Conservation (phyloP, 2,888 invertebrate species). For the Cinara cedri region DNA sequence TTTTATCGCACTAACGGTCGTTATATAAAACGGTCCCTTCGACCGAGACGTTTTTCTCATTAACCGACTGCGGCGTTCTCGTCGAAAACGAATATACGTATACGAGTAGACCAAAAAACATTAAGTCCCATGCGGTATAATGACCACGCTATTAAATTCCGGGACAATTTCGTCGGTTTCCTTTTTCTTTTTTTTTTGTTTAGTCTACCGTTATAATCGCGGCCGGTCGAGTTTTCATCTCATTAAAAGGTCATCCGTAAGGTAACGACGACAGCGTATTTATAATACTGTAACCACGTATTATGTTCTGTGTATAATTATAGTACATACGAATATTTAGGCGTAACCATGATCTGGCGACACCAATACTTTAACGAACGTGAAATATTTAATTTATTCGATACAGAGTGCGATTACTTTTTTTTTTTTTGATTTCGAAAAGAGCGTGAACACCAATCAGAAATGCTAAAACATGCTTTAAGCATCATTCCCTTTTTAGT, state of each 20-base stretch:
- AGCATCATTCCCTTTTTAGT: too few relatives aligned
- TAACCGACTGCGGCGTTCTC: slow-evolving; percentile 17
- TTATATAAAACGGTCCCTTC: slow-evolving; percentile 43
- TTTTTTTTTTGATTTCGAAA: too few relatives aligned
- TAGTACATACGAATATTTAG: not conserved
- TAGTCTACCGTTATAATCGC: not conserved
- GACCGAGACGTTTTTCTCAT: slow-evolving; percentile 36
- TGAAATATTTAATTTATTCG: too few relatives aligned
- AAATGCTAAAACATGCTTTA: too few relatives aligned
- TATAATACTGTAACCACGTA: not conserved
- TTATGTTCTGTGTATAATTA: not conserved
- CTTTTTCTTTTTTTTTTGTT: too few relatives aligned
- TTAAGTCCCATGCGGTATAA: slow-evolving; percentile 27
- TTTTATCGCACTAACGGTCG: slow-evolving; percentile 19
- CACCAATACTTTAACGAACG: too few relatives aligned
- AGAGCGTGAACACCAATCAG: too few relatives aligned
- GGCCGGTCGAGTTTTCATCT: not conserved
- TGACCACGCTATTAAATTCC: slow-evolving; percentile 18
- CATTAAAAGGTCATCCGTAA: slow-evolving; percentile 23
- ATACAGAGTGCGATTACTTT: too few relatives aligned
- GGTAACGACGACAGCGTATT: not conserved
- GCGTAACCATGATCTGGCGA: not conserved
- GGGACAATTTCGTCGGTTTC: slow-evolving; percentile 1
- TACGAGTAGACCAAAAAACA: slow-evolving; percentile 29
- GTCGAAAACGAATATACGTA: slow-evolving; percentile 16